phyloP scores from a whole-genome alignment of 2,113 vertebrate species.

The Muntiacus muntjak region DNA sequence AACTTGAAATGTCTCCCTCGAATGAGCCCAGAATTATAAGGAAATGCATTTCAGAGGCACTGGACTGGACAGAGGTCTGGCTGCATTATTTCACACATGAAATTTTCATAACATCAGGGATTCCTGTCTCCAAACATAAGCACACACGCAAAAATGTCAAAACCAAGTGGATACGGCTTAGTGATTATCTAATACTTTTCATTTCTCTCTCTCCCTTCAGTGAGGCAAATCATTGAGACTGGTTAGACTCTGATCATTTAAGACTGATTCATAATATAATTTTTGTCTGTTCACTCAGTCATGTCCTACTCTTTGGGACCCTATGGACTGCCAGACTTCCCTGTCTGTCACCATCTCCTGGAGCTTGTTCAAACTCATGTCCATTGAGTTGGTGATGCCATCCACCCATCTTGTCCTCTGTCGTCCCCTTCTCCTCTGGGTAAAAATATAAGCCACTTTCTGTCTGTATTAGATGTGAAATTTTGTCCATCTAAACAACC shows the following conservation, averaged over 20 bases:
- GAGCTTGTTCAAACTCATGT: background rate
- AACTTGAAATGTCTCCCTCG: background rate
- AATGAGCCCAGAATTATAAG: background rate
- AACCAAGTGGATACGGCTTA: background rate
- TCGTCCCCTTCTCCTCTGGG: background rate
- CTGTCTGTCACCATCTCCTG: background rate
- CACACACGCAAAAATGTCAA: background rate
- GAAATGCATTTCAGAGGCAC: background rate
- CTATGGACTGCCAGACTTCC: background rate
- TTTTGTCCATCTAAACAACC: background rate
- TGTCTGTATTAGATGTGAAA: background rate
- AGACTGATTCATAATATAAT: background rate
- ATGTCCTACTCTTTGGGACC: rapidly evolving
- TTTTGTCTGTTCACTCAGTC: background rate
- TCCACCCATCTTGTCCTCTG: background rate
- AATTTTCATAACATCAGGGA: background rate
- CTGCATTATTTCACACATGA: background rate
- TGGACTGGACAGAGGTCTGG: background rate
- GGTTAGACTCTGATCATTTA: background rate
- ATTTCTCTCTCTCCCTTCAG: background rate
- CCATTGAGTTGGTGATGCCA: background rate
- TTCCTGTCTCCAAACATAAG: background rate
- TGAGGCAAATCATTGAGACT: background rate
- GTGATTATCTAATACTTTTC: background rate
- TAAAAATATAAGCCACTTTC: background rate